These are phyloP conservation scores for Porites evermanni DNA, from an alignment of 92 coral and sea anemone species.

Conservation along the genomic window DNA sequence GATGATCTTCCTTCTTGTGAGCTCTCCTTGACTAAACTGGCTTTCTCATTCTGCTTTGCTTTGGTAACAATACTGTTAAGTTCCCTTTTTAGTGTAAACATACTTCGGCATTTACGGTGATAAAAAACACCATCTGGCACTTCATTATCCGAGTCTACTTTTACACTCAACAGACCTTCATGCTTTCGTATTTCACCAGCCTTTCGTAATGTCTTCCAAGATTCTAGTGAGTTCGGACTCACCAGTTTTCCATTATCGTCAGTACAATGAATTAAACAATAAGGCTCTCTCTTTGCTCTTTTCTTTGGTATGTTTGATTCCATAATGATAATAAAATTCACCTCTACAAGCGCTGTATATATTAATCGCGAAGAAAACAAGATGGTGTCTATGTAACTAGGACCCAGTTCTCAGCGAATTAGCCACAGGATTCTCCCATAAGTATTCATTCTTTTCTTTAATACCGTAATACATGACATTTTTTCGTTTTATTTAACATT, in stretches of 20 bases:
- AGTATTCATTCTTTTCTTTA: too few relatives aligned
- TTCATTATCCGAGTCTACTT: constrained; percentile 31
- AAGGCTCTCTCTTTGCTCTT: neutral
- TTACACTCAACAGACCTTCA: constrained; percentile 35
- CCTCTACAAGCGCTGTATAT: too few relatives aligned
- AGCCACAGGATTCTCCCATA: too few relatives aligned
- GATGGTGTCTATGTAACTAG: too few relatives aligned
- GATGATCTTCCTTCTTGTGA: constrained; percentile 21
- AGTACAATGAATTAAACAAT: constrained; percentile 46
- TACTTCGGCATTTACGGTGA: constrained; percentile 34
- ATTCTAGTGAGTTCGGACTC: constrained; percentile 31
- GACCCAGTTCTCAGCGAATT: too few relatives aligned
- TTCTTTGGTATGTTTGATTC: too few relatives aligned
- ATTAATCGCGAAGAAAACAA: too few relatives aligned
- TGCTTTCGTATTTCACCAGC: constrained; percentile 31
- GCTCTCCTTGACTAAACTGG: constrained; percentile 15
- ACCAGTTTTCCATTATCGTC: constrained; percentile 28
- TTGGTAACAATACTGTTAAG: constrained; percentile 3
- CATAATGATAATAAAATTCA: too few relatives aligned
- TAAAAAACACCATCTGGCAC: constrained; percentile 45
- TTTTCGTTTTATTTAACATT: too few relatives aligned
- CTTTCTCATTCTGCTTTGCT: constrained; percentile 28
- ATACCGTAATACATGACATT: too few relatives aligned
- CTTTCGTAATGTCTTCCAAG: constrained; percentile 46
- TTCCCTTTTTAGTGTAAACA: neutral